Conservation (phyloP, 2,797 vertebrate species). For the Aulostomus chinensis region DNA sequence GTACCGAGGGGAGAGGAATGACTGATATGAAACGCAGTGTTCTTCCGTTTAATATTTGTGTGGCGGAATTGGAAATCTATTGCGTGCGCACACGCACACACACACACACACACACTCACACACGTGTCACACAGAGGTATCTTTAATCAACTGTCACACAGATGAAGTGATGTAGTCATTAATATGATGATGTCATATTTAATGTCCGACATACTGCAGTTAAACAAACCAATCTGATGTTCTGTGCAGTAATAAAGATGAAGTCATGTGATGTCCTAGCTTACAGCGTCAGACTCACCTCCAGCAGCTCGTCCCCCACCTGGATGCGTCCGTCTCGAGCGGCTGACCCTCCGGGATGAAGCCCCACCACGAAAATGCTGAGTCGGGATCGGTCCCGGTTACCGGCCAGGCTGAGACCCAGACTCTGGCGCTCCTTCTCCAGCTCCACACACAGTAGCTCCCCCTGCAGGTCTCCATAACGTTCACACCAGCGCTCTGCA, state of each 20-base stretch:
- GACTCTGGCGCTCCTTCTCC: conserved; percentile 90
- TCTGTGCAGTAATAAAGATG: too few species aligned
- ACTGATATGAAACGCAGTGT: neutral
- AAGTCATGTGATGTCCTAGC: neutral
- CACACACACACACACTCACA: neutral
- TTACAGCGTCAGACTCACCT: conserved; percentile 84
- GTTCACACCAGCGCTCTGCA: conserved; percentile 92
- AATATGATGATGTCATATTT: too few species aligned
- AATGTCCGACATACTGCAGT: too few species aligned
- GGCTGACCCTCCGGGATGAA: conserved; percentile 87
- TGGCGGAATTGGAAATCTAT: conserved; percentile 1
- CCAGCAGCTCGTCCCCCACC: conserved; percentile 91
- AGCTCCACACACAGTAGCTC: conserved; percentile 91
- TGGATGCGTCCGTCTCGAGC: conserved; percentile 85
- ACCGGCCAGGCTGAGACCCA: conserved; percentile 94
- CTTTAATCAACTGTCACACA: too few species aligned
- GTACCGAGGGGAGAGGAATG: conserved; percentile 11
- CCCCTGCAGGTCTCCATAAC: conserved; percentile 90
- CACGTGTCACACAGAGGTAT: too few species aligned
- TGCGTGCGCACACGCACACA: neutral
- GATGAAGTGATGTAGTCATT: too few species aligned
- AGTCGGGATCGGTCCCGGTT: conserved; percentile 91
- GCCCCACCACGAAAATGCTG: conserved; percentile 95
- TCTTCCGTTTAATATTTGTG: conserved; percentile 23
- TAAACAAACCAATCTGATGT: too few species aligned